Evolutionary conservation across 2,797 vertebrate genomes (phyloP), one percentile per base, ranked within the genome.

Genomic region (Coregonus sp.): DNA sequence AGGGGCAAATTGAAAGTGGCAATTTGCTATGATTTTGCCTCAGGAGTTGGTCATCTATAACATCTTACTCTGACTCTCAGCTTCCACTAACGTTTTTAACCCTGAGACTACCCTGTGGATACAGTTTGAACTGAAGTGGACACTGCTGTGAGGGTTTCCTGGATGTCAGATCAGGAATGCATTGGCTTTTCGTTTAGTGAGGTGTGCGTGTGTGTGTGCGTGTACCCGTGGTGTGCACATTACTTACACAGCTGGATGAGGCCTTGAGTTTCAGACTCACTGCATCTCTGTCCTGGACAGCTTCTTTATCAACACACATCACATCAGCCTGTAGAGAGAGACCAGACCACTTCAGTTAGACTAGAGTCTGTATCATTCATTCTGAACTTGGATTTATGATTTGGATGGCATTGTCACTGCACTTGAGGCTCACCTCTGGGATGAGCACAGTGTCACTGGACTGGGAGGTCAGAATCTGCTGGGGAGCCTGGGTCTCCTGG

Each of bases 231-330:
- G 15, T 18, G 65, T 33, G n/a, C 59, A 25, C 31, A 85, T 37
- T 78, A 91, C 94, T 93, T 88, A 95, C 94, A 84, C 94, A 95
- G 73, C 3, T 91, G 84, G 93, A 92, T 0, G 78, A 18, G 4
- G 78, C 51, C 75, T 89, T 91, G 40, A 95, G 91, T 74, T 89
- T 92, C 67, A 95, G 88, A 76, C 35, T 90, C 84, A 95, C 89
- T 3, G 90, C 89, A 0, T 91, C 89, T 88, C 89, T 94, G 85
- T 91, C 81, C 81, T 83, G 85, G 35, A 92, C 80, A 0, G 78
- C 86, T 54, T 91, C 90, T 84, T 93, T 90, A 77, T 75, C 83
- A 66, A 94, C 92, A 52, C 94, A 95, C 16, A 87, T 67, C 15
- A 95, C 92, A 1, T 87, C 88, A 0, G 79, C 83, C 81, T 82